Conservation (phyloP, 2,113 vertebrate species). For the mouse (Mus musculus) region GRCm39 chr1:46292001-46292500, state of each 20-base stretch:
- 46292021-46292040: not conserved
- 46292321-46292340: not conserved
- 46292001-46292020: not conserved
- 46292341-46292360: not conserved
- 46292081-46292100: not conserved
- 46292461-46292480: not conserved
- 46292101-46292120: not conserved
- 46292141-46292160: not conserved
- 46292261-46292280: not conserved
- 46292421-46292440: not conserved
- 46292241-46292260: not conserved
- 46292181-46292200: no score
- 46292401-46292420: not conserved
- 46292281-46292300: not conserved
- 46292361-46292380: not conserved
- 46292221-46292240: not conserved
- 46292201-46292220: not conserved
- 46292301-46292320: not conserved
- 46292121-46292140: not conserved
- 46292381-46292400: conserved; percentile 35
- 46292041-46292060: no score
- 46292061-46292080: not conserved
- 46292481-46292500: conserved; percentile 33
- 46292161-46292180: not conserved
- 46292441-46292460: not conserved